Evolutionary conservation across 2,113 vertebrate genomes (phyloP).

Genomic region (Tetrao urogallus): DNA sequence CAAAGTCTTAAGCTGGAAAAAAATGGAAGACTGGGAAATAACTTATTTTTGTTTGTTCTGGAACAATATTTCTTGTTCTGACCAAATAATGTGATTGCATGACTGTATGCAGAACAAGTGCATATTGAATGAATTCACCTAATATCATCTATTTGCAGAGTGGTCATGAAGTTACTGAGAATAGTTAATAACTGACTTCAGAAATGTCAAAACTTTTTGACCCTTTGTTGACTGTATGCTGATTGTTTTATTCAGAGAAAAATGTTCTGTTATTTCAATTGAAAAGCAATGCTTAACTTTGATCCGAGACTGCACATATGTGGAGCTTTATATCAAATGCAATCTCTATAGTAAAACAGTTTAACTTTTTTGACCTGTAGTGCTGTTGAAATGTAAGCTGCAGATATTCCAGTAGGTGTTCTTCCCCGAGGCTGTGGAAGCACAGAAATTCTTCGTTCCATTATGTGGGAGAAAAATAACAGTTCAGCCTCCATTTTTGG

Average conservation of each 20-base stretch:
- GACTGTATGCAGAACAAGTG: not conserved
- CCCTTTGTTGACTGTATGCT: not conserved
- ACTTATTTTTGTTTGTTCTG: not conserved
- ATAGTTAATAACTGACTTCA: not conserved
- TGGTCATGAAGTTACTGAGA: not conserved
- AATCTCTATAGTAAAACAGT: not conserved
- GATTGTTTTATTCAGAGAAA: not conserved
- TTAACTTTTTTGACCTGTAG: not conserved
- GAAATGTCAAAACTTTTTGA: not conserved
- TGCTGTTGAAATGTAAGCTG: not conserved
- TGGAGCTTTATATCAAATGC: not conserved
- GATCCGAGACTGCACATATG: not conserved
- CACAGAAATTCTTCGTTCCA: not conserved
- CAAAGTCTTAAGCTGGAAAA: not conserved
- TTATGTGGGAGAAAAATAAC: not conserved
- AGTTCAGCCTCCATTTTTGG: not conserved
- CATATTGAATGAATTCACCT: not conserved
- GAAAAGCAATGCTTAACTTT: not conserved
- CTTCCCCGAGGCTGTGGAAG: not conserved
- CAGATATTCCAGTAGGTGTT: not conserved
- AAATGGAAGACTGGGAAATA: not conserved
- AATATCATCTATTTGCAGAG: not conserved
- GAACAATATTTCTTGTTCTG: not conserved
- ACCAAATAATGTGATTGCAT: fast-evolving
- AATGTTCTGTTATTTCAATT: not conserved